These are phyloP conservation scores for Vanessa tameamea DNA, from an alignment of 1,140 invertebrate genomes.

Conservation along the genomic window DNA sequence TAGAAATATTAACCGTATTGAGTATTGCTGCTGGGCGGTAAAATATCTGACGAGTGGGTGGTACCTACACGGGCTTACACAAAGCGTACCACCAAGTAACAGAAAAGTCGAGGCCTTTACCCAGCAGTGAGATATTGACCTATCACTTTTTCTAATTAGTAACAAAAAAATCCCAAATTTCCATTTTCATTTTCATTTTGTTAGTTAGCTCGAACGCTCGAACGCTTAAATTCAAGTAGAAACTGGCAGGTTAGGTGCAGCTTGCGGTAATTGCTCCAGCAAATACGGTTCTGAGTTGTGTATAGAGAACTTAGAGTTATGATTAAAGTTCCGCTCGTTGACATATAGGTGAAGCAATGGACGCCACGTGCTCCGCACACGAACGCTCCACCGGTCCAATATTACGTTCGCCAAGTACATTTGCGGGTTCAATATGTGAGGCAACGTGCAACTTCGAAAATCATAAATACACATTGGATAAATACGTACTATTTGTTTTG, in stretches of 20 bases:
- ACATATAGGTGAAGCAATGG: slow-evolving; percentile 34
- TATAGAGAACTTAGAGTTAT: slow-evolving; percentile 33
- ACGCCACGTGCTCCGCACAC: slow-evolving; percentile 25
- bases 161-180: background rate
- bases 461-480: background rate
- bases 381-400: slow-evolving; percentile 26
- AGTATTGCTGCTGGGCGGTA: no score
- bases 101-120: no score
- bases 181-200: slow-evolving; percentile 14
- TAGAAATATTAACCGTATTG: no score
- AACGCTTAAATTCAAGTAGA: slow-evolving; percentile 21
- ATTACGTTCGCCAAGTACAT: slow-evolving; percentile 15
- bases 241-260: slow-evolving; percentile 25
- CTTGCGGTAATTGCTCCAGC: slow-evolving; percentile 35
- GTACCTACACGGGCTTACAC: no score
- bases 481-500: no score
- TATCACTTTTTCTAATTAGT: no score
- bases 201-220: slow-evolving; percentile 14
- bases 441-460: background rate
- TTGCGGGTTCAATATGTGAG: slow-evolving; percentile 11
- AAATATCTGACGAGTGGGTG: no score
- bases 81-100: no score
- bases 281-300: slow-evolving; percentile 29
- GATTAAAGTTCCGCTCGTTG: slow-evolving; percentile 37
- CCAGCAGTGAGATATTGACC: no score